Evolutionary conservation across 2,797 vertebrate species (phyloP).

Genomic region (Hemibagrus guttatus): DNA sequence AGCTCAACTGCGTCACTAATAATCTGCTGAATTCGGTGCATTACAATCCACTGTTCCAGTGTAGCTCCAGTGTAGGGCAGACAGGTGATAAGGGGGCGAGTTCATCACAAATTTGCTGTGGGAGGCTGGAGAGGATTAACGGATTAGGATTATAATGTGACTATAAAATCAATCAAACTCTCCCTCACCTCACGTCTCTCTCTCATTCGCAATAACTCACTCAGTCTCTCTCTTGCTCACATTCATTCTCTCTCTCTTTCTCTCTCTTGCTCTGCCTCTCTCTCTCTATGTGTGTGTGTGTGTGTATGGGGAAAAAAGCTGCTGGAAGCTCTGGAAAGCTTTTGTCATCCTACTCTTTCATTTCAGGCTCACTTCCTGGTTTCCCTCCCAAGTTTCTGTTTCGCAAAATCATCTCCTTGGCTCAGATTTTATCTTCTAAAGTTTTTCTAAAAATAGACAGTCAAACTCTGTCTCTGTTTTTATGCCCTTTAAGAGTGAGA

Average conservation of each 20-base stretch:
- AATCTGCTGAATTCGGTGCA: neutral
- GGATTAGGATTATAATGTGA: constrained; percentile 20
- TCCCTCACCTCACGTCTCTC: neutral
- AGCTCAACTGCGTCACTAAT: neutral
- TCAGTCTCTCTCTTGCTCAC: neutral
- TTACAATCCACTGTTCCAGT: neutral
- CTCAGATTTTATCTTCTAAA: neutral
- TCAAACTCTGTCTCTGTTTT: neutral
- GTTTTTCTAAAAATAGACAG: neutral
- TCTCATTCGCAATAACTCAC: neutral
- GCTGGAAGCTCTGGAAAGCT: neutral
- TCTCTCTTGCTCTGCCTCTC: constrained; percentile 40
- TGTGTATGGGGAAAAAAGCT: neutral
- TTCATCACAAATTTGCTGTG: neutral
- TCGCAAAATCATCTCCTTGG: neutral
- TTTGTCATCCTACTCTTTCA: neutral
- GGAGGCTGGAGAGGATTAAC: constrained; percentile 10
- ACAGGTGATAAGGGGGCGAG: neutral
- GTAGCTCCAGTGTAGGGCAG: neutral
- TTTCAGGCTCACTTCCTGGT: too few relatives aligned
- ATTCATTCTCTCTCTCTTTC: neutral
- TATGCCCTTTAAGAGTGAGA: neutral
- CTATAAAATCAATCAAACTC: neutral
- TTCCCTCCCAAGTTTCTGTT: neutral
- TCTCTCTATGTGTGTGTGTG: neutral